These are phyloP conservation scores for Cydia pomonella DNA, from an alignment of 1,140 invertebrate genomes.

Conservation along the genomic window DNA sequence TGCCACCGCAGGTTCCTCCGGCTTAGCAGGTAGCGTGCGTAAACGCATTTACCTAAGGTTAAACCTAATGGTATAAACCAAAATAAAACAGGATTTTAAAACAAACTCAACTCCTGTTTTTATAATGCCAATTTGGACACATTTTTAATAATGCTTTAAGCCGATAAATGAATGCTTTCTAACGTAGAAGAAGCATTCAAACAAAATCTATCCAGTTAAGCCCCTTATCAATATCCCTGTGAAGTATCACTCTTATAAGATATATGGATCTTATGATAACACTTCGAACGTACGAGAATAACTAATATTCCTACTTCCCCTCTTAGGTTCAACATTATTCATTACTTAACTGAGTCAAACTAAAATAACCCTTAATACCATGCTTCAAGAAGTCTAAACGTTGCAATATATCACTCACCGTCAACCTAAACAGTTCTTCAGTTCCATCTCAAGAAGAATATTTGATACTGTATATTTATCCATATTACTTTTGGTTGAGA, in stretches of 20 bases:
- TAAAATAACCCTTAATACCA: not conserved
- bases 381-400: not conserved
- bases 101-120: no score
- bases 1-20: no score
- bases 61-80: no score
- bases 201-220: not conserved
- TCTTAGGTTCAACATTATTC: not conserved
- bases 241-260: not conserved
- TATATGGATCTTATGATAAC: conserved; percentile 7
- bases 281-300: not conserved
- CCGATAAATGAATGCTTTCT: no score
- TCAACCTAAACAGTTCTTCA: not conserved
- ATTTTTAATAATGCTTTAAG: no score
- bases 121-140: no score
- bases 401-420: not conserved
- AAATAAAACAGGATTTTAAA: no score
- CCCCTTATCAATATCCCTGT: not conserved
- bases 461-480: no score
- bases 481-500: no score
- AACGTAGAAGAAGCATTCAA: no score
- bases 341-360: not conserved
- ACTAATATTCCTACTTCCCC: not conserved
- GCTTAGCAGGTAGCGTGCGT: no score
- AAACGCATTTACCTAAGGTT: no score
- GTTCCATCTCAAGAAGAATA: not conserved